phyloP scores from a whole-genome alignment of 1,140 invertebrate genomes.

The Pteromalus puparum region DNA sequence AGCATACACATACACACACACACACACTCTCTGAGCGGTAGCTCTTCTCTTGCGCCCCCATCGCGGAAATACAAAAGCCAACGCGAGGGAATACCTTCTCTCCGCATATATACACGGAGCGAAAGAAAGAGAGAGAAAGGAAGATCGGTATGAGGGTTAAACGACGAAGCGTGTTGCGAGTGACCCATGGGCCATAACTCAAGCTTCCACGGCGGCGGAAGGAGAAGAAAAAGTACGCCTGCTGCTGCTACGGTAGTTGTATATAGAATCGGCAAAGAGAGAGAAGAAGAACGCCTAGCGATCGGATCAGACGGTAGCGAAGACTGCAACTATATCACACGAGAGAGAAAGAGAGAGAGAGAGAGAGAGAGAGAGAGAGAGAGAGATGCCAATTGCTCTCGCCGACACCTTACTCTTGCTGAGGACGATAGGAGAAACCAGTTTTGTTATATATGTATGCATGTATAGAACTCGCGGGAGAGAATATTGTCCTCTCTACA shows the following conservation, averaged over 20 bases:
- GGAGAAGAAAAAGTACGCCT: constrained; percentile 33
- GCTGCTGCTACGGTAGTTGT: background rate
- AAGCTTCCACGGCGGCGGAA: constrained; percentile 53
- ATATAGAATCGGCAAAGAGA: constrained; percentile 1
- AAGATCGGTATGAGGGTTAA: constrained; percentile 71
- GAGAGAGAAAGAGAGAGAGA: constrained; percentile 6
- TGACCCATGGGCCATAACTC: constrained; percentile 71
- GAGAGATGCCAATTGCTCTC: constrained; percentile 34
- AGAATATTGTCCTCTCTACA: background rate
- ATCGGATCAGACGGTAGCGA: constrained; percentile 66
- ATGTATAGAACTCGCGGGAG: background rate
- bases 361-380: background rate
- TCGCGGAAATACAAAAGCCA: constrained; percentile 66
- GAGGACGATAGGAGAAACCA: constrained; percentile 34
- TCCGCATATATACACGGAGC: constrained; percentile 40
- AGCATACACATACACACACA: background rate
- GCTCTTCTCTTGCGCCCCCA: constrained; percentile 57
- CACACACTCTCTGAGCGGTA: constrained; percentile 45
- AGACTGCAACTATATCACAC: constrained; percentile 60
- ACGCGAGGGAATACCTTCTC: constrained; percentile 60
- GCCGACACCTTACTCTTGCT: constrained; percentile 44
- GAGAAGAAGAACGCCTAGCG: constrained; percentile 63
- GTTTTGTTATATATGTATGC: background rate
- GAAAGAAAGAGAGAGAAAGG: background rate
- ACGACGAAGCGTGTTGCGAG: constrained; percentile 75